Conservation (phyloP, 2,113 vertebrate genomes). For the Craseonycteris thonglongyai region DNA sequence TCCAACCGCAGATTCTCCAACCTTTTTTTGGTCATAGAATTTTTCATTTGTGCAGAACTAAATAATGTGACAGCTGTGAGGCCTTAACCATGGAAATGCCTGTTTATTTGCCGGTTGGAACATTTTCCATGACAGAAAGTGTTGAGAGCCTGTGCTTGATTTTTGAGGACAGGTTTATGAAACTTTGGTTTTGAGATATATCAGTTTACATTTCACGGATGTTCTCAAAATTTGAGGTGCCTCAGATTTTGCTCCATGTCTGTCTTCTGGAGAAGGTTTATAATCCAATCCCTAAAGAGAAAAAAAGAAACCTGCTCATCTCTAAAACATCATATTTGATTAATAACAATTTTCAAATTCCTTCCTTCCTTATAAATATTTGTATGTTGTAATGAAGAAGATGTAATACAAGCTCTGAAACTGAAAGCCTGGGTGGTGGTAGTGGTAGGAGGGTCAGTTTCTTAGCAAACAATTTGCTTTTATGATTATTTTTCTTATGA, state of each 20-base stretch:
- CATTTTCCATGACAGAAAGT: conserved; percentile 26
- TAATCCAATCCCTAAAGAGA: background rate
- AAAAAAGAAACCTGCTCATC: conserved; percentile 6
- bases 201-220: conserved; percentile 42
- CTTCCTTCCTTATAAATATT: background rate
- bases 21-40: background rate
- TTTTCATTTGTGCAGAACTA: conserved; percentile 48
- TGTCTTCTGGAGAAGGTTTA: conserved; percentile 5
- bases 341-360: background rate
- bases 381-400: background rate
- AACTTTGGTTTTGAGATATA: conserved; percentile 2
- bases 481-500: background rate
- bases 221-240: background rate
- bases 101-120: conserved; percentile 30
- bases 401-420: background rate
- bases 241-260: conserved; percentile 11
- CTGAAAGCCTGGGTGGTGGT: background rate
- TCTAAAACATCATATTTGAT: conserved; percentile 22
- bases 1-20: background rate
- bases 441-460: background rate
- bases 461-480: background rate
- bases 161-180: conserved; percentile 54
- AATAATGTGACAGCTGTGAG: conserved; percentile 36
- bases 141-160: conserved; percentile 12
- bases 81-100: background rate